Evolutionary conservation across 2,797 vertebrate species (phyloP).

Genomic region (Forpus xanthops): DNA sequence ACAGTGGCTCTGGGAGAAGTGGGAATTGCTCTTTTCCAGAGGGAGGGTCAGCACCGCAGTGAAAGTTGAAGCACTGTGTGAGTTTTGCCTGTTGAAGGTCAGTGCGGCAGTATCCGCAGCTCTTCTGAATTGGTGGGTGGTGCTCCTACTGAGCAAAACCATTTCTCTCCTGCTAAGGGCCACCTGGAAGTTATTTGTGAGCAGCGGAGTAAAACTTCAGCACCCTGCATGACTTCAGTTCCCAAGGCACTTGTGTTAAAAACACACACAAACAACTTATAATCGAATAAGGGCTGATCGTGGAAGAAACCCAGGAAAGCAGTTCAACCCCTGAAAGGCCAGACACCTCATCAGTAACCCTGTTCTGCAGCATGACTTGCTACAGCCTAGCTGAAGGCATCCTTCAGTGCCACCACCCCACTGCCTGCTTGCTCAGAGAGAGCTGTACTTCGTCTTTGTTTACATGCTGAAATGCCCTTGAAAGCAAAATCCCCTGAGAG

Average conservation of each 20-base stretch:
- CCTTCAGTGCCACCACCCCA: neutral
- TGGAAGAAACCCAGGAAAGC: neutral
- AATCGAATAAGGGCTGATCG: neutral
- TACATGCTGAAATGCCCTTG: neutral
- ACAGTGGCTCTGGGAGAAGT: neutral
- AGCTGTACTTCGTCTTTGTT: neutral
- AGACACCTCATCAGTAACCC: neutral
- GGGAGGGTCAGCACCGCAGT: neutral
- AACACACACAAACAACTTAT: neutral
- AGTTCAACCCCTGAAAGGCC: neutral
- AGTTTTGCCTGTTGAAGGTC: slow-evolving; percentile 6
- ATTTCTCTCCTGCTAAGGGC: neutral
- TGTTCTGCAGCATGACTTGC: neutral
- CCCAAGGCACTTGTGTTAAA: neutral
- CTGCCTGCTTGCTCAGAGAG: neutral
- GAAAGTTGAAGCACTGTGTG: neutral
- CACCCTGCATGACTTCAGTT: neutral
- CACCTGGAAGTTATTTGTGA: neutral
- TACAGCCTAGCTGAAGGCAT: neutral
- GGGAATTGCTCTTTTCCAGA: neutral
- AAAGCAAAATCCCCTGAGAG: neutral
- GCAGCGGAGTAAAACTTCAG: neutral
- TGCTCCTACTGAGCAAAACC: neutral
- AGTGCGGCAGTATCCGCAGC: neutral
- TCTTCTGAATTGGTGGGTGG: neutral